Evolutionary conservation across 2,797 vertebrate genomes (phyloP), one percentile per base, ranked within the genome.

Genomic region (Galago senegalensis): DNA sequence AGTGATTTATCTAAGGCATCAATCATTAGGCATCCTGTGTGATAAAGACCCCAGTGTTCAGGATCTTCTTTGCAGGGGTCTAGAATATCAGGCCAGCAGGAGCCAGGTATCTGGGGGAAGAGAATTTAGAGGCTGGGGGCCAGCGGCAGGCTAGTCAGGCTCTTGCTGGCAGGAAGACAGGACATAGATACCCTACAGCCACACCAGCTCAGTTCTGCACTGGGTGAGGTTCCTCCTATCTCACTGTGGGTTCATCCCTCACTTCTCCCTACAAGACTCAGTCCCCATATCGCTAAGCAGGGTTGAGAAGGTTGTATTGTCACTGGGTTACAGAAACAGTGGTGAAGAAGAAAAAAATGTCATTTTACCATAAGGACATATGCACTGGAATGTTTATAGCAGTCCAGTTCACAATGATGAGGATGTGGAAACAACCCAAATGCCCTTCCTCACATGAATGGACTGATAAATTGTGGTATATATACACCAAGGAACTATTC

Each of bases 191-290:
- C 9, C n/a, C 13, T 56, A 5, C 13, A 4, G 58, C 3, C 27
- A 29, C 29, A 60, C 1, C 67, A 29, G 4, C n/a, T 49, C 37
- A 40, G 34, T 13, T 18, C 3, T 27, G 9, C 14, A 14, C 5
- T 1, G 23, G 5, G 6, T 4, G 10, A 40, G 29, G 6, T 1
- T 75, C 25, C 18, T 27, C 2, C 2, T 3, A 3, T 34, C 21
- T 72, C n/a, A 17, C 27, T 89, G 12, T 65, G 12, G 20, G 46
- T 69, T 1, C 7, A 14, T 53, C 53, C 0, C 14, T 31, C 40
- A 63, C 17, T n/a, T 87, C 49, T 84, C 23, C 10, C 29, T 23
- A 27, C 37, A 53, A 70, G 31, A 3, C 31, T 83, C 27, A 34
- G 37, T 73, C 4, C 46, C 92, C 46, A 56, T 16, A 34, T 63